Evolutionary conservation across 1,140 invertebrate species (phyloP).

Genomic region (Heterodera schachtii): DNA sequence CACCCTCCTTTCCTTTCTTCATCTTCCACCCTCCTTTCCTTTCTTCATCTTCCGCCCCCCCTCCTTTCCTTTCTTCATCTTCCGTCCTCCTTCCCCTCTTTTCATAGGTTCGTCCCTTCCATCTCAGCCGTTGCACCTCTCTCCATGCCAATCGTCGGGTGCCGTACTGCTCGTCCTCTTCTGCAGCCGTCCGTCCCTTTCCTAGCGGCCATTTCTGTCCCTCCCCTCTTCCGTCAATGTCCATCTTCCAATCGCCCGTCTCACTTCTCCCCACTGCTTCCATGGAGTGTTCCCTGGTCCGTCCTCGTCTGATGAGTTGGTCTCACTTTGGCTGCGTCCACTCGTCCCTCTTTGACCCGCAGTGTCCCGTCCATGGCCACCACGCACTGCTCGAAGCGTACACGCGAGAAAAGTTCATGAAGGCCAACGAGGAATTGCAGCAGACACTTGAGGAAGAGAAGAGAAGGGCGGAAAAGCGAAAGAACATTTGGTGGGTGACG

Average conservation of each 20-base stretch:
- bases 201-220: not conserved
- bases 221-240: not conserved
- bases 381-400: conserved; percentile 61
- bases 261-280: conserved; percentile 54
- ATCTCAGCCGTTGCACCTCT: conserved; percentile 55
- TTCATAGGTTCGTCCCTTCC: conserved; percentile 70
- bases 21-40: too few species aligned
- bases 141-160: not conserved
- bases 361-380: conserved; percentile 62
- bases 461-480: conserved; percentile 45
- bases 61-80: too few species aligned
- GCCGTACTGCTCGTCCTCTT: not conserved
- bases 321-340: conserved; percentile 46
- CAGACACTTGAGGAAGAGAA: conserved; percentile 60
- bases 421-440: conserved; percentile 62
- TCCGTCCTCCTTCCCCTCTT: too few species aligned
- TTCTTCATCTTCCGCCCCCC: too few species aligned
- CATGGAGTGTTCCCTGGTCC: conserved; percentile 9
- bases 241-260: conserved; percentile 15
- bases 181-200: not conserved
- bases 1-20: too few species aligned
- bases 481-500: conserved; percentile 50
- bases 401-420: conserved; percentile 60
- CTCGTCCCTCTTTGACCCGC: conserved; percentile 58
- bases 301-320: conserved; percentile 62